Evolutionary conservation across 1,140 invertebrate species (phyloP).

Genomic region (Drosophila tristis): DNA sequence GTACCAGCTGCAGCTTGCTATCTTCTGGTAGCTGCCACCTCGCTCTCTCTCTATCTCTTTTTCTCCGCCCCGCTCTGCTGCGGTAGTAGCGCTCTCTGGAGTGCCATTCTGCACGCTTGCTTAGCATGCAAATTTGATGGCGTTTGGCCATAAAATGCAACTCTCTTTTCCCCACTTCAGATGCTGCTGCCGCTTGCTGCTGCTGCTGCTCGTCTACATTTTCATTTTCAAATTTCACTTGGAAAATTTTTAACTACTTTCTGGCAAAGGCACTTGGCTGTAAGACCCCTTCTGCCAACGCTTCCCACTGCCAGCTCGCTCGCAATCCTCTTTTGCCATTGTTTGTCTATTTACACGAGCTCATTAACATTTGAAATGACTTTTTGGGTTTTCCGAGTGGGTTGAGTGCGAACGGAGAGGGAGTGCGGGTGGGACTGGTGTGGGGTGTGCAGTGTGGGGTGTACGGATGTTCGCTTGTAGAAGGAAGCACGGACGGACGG

Average conservation of each 20-base stretch:
- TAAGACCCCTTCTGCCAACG: neutral
- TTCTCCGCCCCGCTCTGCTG: neutral
- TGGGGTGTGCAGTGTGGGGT: too few species aligned
- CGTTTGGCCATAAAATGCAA: conserved; percentile 65
- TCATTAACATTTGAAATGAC: conserved; percentile 83
- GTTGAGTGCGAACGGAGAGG: neutral
- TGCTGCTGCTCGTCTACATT: conserved; percentile 41
- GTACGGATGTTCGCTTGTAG: neutral
- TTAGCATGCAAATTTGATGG: conserved; percentile 79
- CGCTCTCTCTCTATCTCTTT: neutral
- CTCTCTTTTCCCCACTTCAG: conserved; percentile 19
- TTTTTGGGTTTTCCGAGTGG: conserved; percentile 47
- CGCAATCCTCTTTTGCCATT: conserved; percentile 62
- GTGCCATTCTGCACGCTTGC: conserved; percentile 52
- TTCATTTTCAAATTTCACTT: conserved; percentile 76
- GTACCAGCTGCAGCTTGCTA: too few species aligned
- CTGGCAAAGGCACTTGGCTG: conserved; percentile 45
- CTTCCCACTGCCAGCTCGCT: neutral
- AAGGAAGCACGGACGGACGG: too few species aligned
- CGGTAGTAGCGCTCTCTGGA: conserved; percentile 25
- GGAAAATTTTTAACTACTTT: conserved; percentile 78
- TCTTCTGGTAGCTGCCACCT: too few species aligned
- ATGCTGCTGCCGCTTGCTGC: too few species aligned
- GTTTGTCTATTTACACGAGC: conserved; percentile 82
- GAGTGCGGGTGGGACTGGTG: too few species aligned